Conservation (phyloP, 2,113 vertebrate species). For the Labeo rohita region DNA sequence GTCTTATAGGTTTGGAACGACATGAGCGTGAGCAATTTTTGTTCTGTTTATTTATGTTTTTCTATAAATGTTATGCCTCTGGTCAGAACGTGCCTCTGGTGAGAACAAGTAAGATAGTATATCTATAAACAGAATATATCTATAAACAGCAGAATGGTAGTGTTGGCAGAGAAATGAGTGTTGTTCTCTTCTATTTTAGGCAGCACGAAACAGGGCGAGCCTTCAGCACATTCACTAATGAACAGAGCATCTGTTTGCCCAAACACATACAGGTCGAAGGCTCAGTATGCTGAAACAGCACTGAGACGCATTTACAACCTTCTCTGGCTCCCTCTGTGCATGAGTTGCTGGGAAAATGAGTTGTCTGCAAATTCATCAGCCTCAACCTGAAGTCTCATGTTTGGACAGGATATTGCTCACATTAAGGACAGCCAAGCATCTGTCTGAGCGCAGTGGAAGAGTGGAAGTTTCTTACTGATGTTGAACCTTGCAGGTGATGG, state of each 20-base stretch:
- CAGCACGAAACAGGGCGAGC: constrained; percentile 19
- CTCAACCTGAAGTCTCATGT: constrained; percentile 7
- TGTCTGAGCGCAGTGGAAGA: constrained; percentile 20
- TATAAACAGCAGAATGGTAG: neutral
- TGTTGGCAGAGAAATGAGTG: neutral
- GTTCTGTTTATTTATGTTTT: too few species aligned
- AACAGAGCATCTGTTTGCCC: constrained; percentile 48
- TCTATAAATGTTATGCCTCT: neutral
- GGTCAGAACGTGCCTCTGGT: neutral
- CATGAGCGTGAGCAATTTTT: too few species aligned
- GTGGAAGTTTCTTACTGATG: constrained; percentile 39
- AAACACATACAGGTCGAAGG: constrained; percentile 39
- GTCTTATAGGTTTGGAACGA: too few species aligned
- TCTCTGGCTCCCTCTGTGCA: constrained; percentile 13
- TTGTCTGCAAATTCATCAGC: constrained; percentile 22
- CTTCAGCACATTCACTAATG: constrained; percentile 39
- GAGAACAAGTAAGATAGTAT: neutral
- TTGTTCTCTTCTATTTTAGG: constrained; percentile 33
- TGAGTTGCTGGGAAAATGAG: constrained; percentile 30
- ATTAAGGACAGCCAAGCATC: constrained; percentile 21
- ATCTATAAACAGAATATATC: neutral
- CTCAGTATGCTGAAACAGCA: constrained; percentile 42
- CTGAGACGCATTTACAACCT: constrained; percentile 10
- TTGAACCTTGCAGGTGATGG: constrained; percentile 52
- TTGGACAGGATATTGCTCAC: constrained; percentile 18